Conservation (phyloP, 2,888 invertebrate species). For the Pyrrhia umbra region DNA sequence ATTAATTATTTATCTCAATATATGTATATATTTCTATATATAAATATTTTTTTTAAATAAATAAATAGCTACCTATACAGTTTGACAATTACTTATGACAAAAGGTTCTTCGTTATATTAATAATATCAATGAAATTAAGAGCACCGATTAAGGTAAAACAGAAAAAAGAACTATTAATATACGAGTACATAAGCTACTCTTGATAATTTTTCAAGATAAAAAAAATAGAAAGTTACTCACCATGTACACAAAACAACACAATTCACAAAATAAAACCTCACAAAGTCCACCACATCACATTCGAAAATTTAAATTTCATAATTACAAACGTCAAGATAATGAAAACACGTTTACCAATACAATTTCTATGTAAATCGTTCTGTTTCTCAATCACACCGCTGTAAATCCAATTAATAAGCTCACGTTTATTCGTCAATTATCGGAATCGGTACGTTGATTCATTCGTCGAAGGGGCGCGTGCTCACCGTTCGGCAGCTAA, state of each 20-base stretch:
- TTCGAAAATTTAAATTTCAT: conserved; percentile 43
- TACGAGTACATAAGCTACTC: background rate
- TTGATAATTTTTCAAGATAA: background rate
- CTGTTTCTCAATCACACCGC: conserved; percentile 58
- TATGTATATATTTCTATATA: too few species aligned
- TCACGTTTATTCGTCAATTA: conserved; percentile 65
- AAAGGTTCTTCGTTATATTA: too few species aligned
- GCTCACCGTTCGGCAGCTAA: conserved; percentile 40
- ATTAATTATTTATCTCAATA: too few species aligned
- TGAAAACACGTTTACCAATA: conserved; percentile 49
- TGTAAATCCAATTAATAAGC: conserved; percentile 64
- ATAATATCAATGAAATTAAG: background rate
- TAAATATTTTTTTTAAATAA: too few species aligned
- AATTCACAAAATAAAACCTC: conserved; percentile 43
- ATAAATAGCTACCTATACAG: too few species aligned
- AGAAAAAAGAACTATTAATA: too few species aligned
- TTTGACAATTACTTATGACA: too few species aligned
- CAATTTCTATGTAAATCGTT: conserved; percentile 64
- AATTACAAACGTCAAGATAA: conserved; percentile 45
- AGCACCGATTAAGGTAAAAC: background rate
- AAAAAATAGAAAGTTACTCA: conserved; percentile 37
- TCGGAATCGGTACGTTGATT: conserved; percentile 47
- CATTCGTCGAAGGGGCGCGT: conserved; percentile 34
- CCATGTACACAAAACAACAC: conserved; percentile 52
- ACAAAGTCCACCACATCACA: conserved; percentile 55